Conservation (phyloP, 2,113 vertebrate genomes). For the Ovibos moschatus region DNA sequence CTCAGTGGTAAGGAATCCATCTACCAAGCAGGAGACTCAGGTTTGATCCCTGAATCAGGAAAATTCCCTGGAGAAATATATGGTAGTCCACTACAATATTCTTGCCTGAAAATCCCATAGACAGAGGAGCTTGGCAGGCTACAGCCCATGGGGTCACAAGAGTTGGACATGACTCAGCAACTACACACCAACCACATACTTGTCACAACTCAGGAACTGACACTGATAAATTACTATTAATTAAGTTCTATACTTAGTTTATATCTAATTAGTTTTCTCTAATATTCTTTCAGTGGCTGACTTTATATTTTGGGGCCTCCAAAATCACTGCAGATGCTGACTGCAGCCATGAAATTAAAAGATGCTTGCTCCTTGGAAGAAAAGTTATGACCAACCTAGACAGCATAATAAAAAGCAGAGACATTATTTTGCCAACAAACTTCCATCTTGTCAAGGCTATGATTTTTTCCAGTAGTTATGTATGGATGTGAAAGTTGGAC, state of each 20-base stretch:
- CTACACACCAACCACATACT: background rate
- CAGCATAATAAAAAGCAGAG: background rate
- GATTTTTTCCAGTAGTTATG: background rate
- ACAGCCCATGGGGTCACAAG: background rate
- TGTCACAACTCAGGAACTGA: background rate
- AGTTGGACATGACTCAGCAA: background rate
- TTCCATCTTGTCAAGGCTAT: background rate
- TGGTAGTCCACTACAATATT: background rate
- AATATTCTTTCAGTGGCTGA: background rate
- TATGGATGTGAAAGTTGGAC: background rate
- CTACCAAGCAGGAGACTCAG: background rate
- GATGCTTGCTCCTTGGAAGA: background rate
- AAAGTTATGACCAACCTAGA: background rate
- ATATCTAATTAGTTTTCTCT: background rate
- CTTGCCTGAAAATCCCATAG: background rate
- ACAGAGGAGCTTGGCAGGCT: background rate
- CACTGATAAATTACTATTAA: background rate
- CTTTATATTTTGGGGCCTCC: background rate
- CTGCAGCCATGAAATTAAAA: background rate
- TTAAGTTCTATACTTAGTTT: background rate
- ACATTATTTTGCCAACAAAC: background rate
- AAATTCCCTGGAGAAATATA: background rate
- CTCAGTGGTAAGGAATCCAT: background rate
- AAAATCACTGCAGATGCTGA: background rate
- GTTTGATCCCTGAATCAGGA: background rate